phyloP scores from a whole-genome alignment of 2,888 invertebrate species.

The Dysmachus trigonus region DNA sequence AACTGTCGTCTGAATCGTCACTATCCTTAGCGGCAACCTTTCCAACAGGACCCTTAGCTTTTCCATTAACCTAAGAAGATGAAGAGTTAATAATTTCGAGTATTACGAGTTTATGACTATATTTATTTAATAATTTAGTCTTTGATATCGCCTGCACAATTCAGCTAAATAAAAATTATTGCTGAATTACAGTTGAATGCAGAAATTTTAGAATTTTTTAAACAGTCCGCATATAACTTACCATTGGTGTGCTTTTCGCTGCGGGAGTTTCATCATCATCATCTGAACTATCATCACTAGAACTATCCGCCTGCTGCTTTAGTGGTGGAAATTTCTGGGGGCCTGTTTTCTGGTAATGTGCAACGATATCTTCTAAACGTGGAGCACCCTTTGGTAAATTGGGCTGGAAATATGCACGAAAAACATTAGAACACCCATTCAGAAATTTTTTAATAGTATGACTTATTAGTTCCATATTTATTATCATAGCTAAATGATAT shows the following conservation, averaged over 20 bases:
- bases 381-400: conserved; percentile 72
- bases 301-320: conserved; percentile 53
- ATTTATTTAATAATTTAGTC: too few relatives aligned
- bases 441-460: too few relatives aligned
- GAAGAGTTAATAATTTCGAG: background rate
- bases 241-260: background rate
- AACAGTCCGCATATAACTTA: too few relatives aligned
- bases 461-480: too few relatives aligned
- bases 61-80: background rate
- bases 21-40: background rate
- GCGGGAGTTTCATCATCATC: conserved; percentile 26
- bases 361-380: conserved; percentile 70
- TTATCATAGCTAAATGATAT: too few relatives aligned
- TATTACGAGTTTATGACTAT: background rate
- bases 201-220: too few relatives aligned
- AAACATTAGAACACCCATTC: background rate
- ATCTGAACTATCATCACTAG: conserved; percentile 52
- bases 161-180: too few relatives aligned
- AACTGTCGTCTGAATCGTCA: background rate
- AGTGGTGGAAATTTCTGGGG: conserved; percentile 64
- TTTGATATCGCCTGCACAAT: too few relatives aligned
- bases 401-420: conserved; percentile 66
- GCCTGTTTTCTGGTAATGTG: conserved; percentile 67
- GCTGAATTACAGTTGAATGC: too few relatives aligned
- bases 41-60: background rate